Percentiles rank a stretch among this genome's conserved stretches.
phyloP scores from a whole-genome alignment of 2,113 vertebrate species.

The Dolichotis patagonum region DNA sequence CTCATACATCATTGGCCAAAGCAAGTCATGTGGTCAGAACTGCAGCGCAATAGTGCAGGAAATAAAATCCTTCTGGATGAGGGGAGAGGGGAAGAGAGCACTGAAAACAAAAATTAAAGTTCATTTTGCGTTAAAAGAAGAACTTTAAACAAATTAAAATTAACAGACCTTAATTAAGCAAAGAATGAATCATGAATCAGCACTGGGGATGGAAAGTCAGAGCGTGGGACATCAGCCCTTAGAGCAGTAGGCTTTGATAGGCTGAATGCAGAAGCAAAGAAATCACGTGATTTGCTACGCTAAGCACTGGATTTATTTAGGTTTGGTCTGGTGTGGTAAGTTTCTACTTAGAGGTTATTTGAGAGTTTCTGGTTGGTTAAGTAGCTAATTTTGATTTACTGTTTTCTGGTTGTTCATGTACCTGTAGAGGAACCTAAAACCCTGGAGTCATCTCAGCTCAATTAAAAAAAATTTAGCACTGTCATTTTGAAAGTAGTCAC shows the following conservation, averaged over 20 bases:
- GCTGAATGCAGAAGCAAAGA: not conserved
- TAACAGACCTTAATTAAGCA: not conserved
- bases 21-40: not conserved
- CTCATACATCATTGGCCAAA: not conserved
- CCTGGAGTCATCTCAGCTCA: not conserved
- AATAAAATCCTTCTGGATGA: not conserved
- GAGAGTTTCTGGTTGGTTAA: not conserved
- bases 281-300: not conserved
- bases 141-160: not conserved
- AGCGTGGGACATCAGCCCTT: no score
- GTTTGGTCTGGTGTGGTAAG: not conserved
- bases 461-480: not conserved
- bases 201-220: not conserved
- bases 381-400: not conserved
- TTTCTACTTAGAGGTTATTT: not conserved
- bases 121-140: not conserved
- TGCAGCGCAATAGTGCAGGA: not conserved
- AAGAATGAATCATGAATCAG: not conserved
- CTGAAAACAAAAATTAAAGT: not conserved
- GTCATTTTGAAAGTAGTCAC: not conserved
- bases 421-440: not conserved
- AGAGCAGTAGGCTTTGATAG: not conserved
- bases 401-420: not conserved
- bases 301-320: not conserved
- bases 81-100: not conserved